Base-by-base conservation (phyloP, 2,888 invertebrate genomes). In the Standfussiana lucernea region DNA sequence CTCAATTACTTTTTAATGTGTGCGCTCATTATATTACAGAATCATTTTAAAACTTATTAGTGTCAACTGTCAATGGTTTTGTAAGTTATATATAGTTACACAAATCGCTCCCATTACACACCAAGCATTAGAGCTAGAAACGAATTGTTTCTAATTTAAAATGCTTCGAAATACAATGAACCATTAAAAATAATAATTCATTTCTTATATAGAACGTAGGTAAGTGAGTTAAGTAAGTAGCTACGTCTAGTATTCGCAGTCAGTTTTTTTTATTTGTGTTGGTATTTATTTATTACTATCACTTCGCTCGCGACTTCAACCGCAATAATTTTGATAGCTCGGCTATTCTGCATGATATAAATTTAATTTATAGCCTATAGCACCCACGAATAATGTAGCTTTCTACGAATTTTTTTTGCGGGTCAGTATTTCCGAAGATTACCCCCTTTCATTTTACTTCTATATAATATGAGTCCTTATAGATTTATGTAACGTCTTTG, bases 1-100 rank as follows among this genome's bases (percentile, higher is more conserved):
- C 40, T 45, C 32, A 62, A 70, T 83, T 40, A 61, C 8, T 65
- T 66, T 70, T 67, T 67, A 83, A 77, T 77, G 47, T 15, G 76
- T 77, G 40, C 24, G 18, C 28, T 69, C 70, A 42, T 77, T 50
- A 50, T 0, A 3, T 7, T 69, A 65, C 0, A 82, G 24, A 8
- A 59, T 64, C 4, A 56, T 53, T 53, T 53, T 18, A 35, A n/a
- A 81, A 80, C 7, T 21, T 35, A 79, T 75, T 59, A 35, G 40
- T 81, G 62, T 65, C 42, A 56, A n/a, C 40, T 72, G 32, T 65
- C 45, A 72, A 21, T 80, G 21, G n/a, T 4, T n/a, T 40, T 8
- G n/a, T 40, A 40, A 15, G 15, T 64, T 37, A 37, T 3, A 37
- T 3, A 7, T 15, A 37, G 18, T 64, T 28, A 62, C 0, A 45